phyloP scores from a whole-genome alignment of 2,888 invertebrate species.

The Cerceris ruficornis region DNA sequence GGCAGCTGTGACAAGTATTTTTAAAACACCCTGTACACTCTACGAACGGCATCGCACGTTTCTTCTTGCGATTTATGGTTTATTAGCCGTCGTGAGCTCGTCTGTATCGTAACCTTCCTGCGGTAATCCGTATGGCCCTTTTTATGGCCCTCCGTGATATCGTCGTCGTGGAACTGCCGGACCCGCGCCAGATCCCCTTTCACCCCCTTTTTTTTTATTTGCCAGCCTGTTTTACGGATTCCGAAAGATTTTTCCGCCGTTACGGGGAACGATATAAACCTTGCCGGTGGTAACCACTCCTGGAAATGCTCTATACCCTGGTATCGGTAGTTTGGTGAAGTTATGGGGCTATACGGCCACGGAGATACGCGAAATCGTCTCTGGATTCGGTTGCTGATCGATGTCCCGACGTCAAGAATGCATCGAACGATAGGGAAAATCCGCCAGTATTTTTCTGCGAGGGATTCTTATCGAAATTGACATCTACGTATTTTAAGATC shows the following conservation, averaged over 20 bases:
- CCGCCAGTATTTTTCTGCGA: not conserved
- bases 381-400: conserved; percentile 10
- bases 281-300: conserved; percentile 25
- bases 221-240: conserved; percentile 29
- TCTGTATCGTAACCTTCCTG: conserved; percentile 52
- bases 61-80: conserved; percentile 53
- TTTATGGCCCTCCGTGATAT: conserved; percentile 55
- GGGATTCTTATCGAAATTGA: conserved; percentile 1
- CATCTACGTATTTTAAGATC: not conserved
- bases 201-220: conserved; percentile 19
- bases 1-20: too few species aligned
- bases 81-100: conserved; percentile 56
- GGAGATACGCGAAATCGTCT: conserved; percentile 22
- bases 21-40: too few species aligned
- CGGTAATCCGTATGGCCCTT: conserved; percentile 44
- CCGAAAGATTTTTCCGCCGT: conserved; percentile 19
- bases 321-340: conserved; percentile 10
- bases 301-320: conserved; percentile 1
- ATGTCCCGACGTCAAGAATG: conserved; percentile 11
- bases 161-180: not conserved
- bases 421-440: not conserved
- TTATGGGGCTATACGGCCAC: conserved; percentile 17
- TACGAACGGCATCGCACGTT: not conserved
- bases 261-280: conserved; percentile 29
- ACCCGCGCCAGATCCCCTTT: conserved; percentile 21